Conservation (phyloP, 2,113 vertebrate genomes). For the Dipodomys merriami region DNA sequence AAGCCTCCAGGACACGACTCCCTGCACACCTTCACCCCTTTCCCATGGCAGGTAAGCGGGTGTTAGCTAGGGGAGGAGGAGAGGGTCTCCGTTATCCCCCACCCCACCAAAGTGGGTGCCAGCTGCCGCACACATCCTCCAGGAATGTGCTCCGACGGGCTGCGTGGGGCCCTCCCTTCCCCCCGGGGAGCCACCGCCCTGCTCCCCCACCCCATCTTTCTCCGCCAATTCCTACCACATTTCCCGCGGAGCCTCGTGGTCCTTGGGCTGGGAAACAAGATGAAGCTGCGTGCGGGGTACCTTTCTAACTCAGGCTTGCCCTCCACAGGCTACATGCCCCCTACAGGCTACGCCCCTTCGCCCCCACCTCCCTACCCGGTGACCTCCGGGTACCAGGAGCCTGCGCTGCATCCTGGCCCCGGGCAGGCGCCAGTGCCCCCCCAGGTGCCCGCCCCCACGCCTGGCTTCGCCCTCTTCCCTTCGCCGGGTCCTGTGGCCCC, state of each 20-base stretch:
- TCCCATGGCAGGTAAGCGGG: constrained; percentile 75
- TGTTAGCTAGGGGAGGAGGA: not conserved
- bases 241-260: not conserved
- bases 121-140: constrained; percentile 55
- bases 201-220: constrained; percentile 47
- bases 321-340: constrained; percentile 70
- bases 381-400: constrained; percentile 70
- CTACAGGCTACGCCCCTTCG: constrained; percentile 81
- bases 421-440: constrained; percentile 49
- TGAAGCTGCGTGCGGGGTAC: not conserved
- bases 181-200: constrained; percentile 61
- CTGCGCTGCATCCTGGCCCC: constrained; percentile 52
- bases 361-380: constrained; percentile 86
- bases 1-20: not conserved
- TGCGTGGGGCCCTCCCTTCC: constrained; percentile 70
- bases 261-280: not conserved
- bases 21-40: not conserved
- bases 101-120: not conserved
- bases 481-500: constrained; percentile 72
- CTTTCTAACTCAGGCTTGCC: not conserved
- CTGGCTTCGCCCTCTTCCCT: constrained; percentile 85
- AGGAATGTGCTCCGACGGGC: constrained; percentile 77
- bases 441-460: constrained; percentile 75
- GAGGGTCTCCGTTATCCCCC: constrained; percentile 64
- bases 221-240: not conserved